phyloP scores from a whole-genome alignment of 2,797 vertebrate genomes.

The Molossus alvarezi region DNA sequence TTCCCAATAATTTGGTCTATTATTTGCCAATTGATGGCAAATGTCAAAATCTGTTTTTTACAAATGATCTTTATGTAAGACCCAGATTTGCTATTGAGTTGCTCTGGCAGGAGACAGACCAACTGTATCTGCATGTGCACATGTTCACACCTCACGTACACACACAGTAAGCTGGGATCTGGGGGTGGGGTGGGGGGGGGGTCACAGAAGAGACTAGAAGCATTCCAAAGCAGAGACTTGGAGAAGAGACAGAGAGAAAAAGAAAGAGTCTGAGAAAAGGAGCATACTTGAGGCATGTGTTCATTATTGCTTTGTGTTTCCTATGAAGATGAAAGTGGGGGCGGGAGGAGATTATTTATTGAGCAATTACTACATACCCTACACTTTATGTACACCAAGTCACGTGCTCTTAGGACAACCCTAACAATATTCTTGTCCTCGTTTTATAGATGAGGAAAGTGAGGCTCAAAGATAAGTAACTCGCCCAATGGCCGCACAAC shows the following conservation, averaged over 20 bases:
- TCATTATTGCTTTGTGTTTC: background rate
- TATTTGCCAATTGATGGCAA: background rate
- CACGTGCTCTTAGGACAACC: background rate
- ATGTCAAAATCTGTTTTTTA: background rate
- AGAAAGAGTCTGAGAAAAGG: background rate
- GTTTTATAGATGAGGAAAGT: slow-evolving; percentile 1
- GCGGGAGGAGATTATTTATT: background rate
- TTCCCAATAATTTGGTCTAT: background rate
- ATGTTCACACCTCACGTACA: background rate
- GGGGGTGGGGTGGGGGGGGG: too few relatives aligned
- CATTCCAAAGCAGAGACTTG: background rate
- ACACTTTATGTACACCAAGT: background rate
- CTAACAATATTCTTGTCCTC: background rate
- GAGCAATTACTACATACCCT: background rate
- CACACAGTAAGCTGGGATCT: background rate
- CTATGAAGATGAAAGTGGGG: background rate
- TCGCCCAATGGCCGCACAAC: background rate
- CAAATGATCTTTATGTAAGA: background rate
- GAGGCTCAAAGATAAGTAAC: background rate
- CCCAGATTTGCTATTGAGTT: background rate
- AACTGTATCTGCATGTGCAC: background rate
- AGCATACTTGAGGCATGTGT: too few relatives aligned
- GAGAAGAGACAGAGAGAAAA: background rate
- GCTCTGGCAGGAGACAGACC: background rate
- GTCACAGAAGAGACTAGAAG: background rate